A percentile compares a stretch with the other conserved stretches of the same genome.
Conservation (phyloP, 2,797 vertebrate genomes). For the Capromys pilorides region DNA sequence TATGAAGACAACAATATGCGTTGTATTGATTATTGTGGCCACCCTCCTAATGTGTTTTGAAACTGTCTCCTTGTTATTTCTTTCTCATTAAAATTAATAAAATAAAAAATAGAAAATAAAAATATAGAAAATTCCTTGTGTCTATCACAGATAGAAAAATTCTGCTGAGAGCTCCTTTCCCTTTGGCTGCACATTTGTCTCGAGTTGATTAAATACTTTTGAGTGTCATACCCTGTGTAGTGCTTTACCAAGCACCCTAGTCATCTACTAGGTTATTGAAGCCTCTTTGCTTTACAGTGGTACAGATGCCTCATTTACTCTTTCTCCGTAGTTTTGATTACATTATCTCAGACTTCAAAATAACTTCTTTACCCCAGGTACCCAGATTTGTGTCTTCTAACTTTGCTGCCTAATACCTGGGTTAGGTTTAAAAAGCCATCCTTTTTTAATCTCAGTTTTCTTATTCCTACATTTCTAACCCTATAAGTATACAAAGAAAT, state of each 20-base stretch:
- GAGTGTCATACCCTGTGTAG: background rate
- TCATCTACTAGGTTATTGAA: background rate
- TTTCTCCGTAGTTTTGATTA: background rate
- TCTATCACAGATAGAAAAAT: background rate
- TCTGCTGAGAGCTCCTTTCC: background rate
- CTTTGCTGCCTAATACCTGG: background rate
- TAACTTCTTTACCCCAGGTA: background rate
- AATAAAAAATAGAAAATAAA: no score
- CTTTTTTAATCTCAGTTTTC: background rate
- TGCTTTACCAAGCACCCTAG: background rate
- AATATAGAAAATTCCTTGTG: background rate
- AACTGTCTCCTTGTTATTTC: no score
- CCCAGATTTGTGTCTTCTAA: constrained; percentile 24
- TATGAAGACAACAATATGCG: no score
- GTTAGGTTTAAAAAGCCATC: background rate
- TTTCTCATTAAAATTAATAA: no score
- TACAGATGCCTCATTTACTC: background rate
- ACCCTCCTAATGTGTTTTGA: no score
- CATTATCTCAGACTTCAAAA: constrained; percentile 21
- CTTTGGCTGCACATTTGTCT: background rate
- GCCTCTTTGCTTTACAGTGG: background rate
- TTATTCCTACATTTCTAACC: background rate
- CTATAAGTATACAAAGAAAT: background rate
- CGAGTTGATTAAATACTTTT: background rate
- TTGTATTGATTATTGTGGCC: no score